A percentile compares a stretch with the other conserved stretches of the same genome.
Evolutionary conservation across 2,888 invertebrate species (phyloP).

Genomic region (Macrophya annulata): DNA sequence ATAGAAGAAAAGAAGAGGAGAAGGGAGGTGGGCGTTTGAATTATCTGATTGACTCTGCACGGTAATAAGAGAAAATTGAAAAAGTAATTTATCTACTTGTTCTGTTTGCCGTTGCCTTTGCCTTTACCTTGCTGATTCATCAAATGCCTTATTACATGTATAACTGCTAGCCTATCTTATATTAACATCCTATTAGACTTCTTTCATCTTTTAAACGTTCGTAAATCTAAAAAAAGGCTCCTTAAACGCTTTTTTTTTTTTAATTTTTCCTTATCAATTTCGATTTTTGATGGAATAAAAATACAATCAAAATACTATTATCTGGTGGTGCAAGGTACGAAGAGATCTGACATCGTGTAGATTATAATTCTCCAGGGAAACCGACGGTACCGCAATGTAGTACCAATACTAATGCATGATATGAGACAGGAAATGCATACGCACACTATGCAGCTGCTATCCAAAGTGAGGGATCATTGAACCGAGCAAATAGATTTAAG

Average conservation of each 20-base stretch:
- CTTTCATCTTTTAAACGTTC: neutral
- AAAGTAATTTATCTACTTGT: conserved; percentile 60
- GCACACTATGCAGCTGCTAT: conserved; percentile 2
- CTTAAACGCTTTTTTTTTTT: neutral
- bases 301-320: no score
- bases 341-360: neutral
- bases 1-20: conserved; percentile 33
- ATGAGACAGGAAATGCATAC: conserved; percentile 33
- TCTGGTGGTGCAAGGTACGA: neutral
- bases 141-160: conserved; percentile 23
- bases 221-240: neutral
- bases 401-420: neutral
- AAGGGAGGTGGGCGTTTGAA: conserved; percentile 53
- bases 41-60: conserved; percentile 59
- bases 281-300: no score
- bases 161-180: neutral
- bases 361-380: neutral
- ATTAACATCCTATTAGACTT: neutral
- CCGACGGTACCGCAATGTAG: neutral
- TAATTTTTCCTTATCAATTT: no score
- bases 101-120: conserved; percentile 49
- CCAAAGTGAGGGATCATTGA: conserved; percentile 27
- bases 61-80: conserved; percentile 63
- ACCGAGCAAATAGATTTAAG: conserved; percentile 44
- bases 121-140: conserved; percentile 27